Conservation (phyloP, 2,797 vertebrate species). For the Pangasius macronema region DNA sequence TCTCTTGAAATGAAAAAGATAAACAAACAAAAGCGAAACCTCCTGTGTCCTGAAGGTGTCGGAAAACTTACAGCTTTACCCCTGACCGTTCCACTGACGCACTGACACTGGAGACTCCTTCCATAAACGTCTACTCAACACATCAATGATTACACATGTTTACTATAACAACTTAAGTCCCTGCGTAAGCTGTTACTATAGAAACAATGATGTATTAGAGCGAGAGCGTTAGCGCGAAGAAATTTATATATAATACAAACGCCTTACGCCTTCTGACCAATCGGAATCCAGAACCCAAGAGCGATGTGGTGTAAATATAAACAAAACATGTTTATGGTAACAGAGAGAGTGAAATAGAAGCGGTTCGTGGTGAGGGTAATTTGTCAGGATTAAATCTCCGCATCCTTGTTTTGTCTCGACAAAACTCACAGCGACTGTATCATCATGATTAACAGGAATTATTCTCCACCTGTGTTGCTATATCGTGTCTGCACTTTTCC, state of each 20-base stretch:
- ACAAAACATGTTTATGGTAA: not conserved
- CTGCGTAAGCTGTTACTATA: not conserved
- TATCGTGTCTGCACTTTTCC: not conserved
- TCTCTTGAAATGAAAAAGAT: not conserved
- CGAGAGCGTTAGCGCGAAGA: too few species aligned
- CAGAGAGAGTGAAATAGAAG: not conserved
- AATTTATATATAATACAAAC: not conserved
- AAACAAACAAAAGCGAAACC: not conserved
- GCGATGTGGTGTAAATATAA: not conserved
- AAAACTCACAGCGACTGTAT: not conserved
- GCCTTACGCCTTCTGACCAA: not conserved
- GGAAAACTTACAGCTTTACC: not conserved
- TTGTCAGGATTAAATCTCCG: not conserved
- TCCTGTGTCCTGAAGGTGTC: not conserved
- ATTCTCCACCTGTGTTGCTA: slow-evolving; percentile 3
- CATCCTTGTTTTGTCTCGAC: not conserved
- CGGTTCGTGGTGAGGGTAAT: not conserved
- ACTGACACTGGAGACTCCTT: not conserved
- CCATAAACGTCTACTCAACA: not conserved
- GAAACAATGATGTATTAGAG: not conserved
- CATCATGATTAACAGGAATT: not conserved
- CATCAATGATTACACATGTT: too few species aligned
- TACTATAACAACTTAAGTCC: not conserved
- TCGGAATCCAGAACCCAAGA: not conserved
- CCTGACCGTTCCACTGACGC: not conserved